Evolutionary conservation across 1,140 invertebrate species (phyloP).

Genomic region (Cherax quadricarinatus): DNA sequence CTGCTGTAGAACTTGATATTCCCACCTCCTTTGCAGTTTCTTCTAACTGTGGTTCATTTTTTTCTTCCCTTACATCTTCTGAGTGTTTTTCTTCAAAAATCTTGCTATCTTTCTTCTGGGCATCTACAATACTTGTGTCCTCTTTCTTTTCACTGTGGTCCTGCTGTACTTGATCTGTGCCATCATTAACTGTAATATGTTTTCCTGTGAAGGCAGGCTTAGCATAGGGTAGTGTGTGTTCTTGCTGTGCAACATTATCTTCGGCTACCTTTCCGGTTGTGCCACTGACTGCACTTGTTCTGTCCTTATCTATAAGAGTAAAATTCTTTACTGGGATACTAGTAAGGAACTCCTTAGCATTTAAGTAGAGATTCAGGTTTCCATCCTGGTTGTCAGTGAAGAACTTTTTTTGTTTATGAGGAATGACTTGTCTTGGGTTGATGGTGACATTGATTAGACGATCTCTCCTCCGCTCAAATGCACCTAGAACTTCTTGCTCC

Average conservation of each 20-base stretch:
- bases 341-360: constrained; percentile 27
- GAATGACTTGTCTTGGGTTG: constrained; percentile 1
- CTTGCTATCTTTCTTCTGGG: not conserved
- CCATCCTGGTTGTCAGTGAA: not conserved
- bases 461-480: not conserved
- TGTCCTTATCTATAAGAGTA: not conserved
- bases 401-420: not conserved
- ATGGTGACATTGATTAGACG: constrained; percentile 5
- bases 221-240: not conserved
- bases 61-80: not conserved
- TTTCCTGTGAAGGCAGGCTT: no score
- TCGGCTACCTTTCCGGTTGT: no score
- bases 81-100: not conserved
- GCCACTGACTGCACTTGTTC: not conserved
- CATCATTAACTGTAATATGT: no score
- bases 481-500: constrained; percentile 19
- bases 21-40: not conserved
- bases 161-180: no score
- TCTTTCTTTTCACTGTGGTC: no score
- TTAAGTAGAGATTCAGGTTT: constrained; percentile 13
- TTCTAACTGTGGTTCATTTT: not conserved
- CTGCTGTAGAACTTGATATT: not conserved
- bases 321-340: constrained; percentile 29
- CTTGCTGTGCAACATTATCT: not conserved
- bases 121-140: no score